These are phyloP conservation scores for Tyrannus savana DNA, from an alignment of 2,113 vertebrate genomes.

Conservation along the genomic window DNA sequence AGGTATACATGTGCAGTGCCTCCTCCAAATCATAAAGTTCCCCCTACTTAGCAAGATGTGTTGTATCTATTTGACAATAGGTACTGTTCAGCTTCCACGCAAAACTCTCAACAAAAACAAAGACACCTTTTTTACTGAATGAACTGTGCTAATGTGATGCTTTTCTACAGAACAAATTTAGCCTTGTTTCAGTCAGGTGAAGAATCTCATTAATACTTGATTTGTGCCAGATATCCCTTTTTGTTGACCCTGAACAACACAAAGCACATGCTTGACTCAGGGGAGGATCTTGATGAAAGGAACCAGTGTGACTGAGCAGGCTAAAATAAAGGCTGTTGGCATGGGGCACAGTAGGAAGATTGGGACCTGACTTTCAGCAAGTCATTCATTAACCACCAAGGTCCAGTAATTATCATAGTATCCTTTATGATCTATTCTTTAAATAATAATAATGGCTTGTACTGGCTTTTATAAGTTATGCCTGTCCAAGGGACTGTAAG, in stretches of 20 bases:
- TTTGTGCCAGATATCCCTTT: not conserved
- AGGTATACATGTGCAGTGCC: not conserved
- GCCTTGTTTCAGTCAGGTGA: not conserved
- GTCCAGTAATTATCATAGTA: not conserved
- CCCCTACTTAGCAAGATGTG: not conserved
- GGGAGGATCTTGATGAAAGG: not conserved
- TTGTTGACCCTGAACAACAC: not conserved
- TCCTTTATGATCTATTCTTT: not conserved
- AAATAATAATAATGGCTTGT: not conserved
- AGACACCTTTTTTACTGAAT: not conserved
- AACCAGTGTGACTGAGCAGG: not conserved
- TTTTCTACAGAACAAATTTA: slow-evolving; percentile 2
- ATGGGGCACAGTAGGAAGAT: not conserved
- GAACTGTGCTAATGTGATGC: not conserved
- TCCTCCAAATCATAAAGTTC: not conserved
- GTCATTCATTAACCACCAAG: not conserved
- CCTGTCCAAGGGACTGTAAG: not conserved
- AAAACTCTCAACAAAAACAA: not conserved
- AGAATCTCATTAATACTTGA: not conserved
- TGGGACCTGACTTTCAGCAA: not conserved
- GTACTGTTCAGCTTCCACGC: not conserved
- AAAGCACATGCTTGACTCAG: not conserved
- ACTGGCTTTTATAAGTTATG: not conserved
- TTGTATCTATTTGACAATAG: not conserved
- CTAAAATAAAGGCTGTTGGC: not conserved